Conservation (phyloP, 2,797 vertebrate genomes). For the Melopsittacus undulatus region DNA sequence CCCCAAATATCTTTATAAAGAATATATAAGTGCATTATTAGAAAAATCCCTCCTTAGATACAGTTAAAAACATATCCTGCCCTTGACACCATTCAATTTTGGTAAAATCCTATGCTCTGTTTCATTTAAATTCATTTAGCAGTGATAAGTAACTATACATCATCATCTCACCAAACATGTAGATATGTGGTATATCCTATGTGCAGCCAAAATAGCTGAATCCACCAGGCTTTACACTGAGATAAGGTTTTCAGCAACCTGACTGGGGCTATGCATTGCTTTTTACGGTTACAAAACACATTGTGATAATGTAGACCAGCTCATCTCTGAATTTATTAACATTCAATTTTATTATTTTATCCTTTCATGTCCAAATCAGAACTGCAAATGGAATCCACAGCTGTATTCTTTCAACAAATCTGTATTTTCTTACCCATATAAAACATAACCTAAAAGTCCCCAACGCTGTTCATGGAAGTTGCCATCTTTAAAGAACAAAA, state of each 20-base stretch:
- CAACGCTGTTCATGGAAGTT: constrained; percentile 43
- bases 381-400: constrained; percentile 52
- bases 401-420: constrained; percentile 21
- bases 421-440: constrained; percentile 24
- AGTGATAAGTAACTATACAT: constrained; percentile 63
- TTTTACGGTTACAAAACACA: constrained; percentile 58
- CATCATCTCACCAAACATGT: constrained; percentile 26
- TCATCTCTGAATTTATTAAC: constrained; percentile 62
- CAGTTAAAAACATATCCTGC: constrained; percentile 69
- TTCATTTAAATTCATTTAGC: constrained; percentile 17
- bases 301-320: constrained; percentile 61
- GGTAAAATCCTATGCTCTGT: constrained; percentile 66
- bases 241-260: constrained; percentile 63
- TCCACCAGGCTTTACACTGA: constrained; percentile 59
- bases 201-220: constrained; percentile 67
- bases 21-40: constrained; percentile 76
- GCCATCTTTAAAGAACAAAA: background rate
- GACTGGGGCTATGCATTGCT: constrained; percentile 2
- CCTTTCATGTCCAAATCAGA: constrained; percentile 56
- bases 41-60: constrained; percentile 76
- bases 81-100: constrained; percentile 63
- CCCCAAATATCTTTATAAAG: constrained; percentile 75
- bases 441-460: constrained; percentile 51
- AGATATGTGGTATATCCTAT: constrained; percentile 67
- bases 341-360: constrained; percentile 52